phyloP scores from a whole-genome alignment of 2,113 vertebrate genomes.

The Mormyrus iriodes region DNA sequence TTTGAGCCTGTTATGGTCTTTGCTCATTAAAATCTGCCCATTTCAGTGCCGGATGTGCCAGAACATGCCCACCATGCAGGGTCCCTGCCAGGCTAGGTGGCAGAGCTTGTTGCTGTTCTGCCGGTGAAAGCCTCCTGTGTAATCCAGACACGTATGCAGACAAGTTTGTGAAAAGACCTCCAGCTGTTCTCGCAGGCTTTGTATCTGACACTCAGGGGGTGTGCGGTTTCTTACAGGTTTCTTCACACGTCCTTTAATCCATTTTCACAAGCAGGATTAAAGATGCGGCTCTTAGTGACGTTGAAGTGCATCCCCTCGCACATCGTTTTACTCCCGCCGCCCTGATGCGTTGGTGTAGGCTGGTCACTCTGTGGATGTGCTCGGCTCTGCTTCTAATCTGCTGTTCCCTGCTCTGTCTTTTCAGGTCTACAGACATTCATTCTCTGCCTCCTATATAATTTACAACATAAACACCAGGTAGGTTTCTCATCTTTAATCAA shows the following conservation, averaged over 20 bases:
- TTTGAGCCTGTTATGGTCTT: background rate
- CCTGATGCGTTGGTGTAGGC: background rate
- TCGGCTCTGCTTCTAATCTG: background rate
- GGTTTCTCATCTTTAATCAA: background rate
- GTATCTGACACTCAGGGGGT: background rate
- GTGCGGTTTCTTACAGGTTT: background rate
- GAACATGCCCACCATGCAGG: background rate
- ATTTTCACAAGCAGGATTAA: background rate
- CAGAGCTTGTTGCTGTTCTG: background rate
- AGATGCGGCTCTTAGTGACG: background rate
- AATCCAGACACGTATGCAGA: background rate
- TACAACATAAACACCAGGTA: slow-evolving; percentile 13
- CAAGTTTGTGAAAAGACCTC: background rate
- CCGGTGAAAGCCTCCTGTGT: background rate
- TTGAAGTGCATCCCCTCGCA: background rate
- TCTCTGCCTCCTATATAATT: slow-evolving; percentile 7
- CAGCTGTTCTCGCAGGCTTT: background rate
- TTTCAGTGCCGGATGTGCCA: background rate
- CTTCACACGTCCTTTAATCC: background rate
- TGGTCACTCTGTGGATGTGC: background rate
- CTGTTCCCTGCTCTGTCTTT: background rate
- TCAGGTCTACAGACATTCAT: background rate
- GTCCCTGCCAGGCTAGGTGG: background rate
- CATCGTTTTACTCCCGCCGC: background rate
- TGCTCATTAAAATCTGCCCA: background rate